A percentile compares a stretch with the other conserved stretches of the same genome.
These are phyloP conservation scores for Cephalotes varians DNA, from an alignment of 2,888 invertebrate genomes.

Conservation along the genomic window DNA sequence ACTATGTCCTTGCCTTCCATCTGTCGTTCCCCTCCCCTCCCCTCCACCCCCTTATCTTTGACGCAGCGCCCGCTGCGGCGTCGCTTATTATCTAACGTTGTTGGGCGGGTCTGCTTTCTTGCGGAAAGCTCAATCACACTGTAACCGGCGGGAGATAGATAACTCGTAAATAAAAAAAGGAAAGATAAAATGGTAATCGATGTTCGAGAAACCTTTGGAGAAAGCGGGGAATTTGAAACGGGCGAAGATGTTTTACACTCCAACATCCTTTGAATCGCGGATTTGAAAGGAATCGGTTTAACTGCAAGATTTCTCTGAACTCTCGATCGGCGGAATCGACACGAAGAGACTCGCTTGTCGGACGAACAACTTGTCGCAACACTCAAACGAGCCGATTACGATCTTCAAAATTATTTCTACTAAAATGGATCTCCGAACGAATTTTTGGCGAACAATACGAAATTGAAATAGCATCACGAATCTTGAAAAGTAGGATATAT, in stretches of 20 bases:
- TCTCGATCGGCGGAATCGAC: too few species aligned
- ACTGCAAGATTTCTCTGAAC: too few species aligned
- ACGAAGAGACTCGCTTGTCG: too few species aligned
- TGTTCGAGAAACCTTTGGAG: not conserved
- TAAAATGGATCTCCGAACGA: not conserved
- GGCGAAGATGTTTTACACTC: not conserved
- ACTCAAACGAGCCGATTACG: not conserved
- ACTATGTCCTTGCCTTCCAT: not conserved
- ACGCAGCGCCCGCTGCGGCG: not conserved
- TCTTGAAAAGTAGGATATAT: not conserved
- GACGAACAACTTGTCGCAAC: not conserved
- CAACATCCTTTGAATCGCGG: not conserved
- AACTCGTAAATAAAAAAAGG: not conserved
- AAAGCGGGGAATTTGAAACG: not conserved
- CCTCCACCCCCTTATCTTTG: not conserved
- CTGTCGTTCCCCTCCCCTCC: not conserved
- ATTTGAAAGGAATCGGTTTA: not conserved
- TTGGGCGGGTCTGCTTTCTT: constrained; percentile 23
- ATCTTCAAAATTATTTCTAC: not conserved
- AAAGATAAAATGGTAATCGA: not conserved
- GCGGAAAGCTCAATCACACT: not conserved
- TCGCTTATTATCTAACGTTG: constrained; percentile 20
- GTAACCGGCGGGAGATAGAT: not conserved
- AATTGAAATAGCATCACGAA: too few species aligned
- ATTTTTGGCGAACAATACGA: not conserved